Base-by-base conservation (phyloP, 2,888 invertebrate genomes). In the Chesias legatella region DNA sequence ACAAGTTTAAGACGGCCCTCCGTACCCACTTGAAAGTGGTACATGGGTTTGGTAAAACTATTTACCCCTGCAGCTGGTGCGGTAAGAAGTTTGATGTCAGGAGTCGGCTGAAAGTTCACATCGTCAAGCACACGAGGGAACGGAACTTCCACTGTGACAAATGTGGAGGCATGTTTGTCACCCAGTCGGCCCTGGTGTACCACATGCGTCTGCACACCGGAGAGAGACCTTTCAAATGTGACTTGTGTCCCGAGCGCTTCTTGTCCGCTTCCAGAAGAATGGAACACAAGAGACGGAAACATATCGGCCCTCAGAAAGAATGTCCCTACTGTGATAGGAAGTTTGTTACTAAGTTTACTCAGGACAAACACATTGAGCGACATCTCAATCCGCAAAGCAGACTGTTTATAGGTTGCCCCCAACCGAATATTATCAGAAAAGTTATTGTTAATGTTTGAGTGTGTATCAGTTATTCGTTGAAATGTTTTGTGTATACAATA, bases 131-230 rank as follows among this genome's bases (percentile, higher is more conserved):
- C 55, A 86, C 85, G 0, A 77, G 65, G 24, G 84, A 80, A 38
- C 66, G 63, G 10, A 83, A 83, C 20, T 84, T 75, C 25, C 60
- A 66, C 7, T 86, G 85, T 60, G 65, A 65, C 1, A 61, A 68
- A 7, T 86, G 85, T 50, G 76, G 76, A 1, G 73, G 73, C 0
- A 74, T 68, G 35, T 86, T 84, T 58, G 83, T 85, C 0, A 75
- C 82, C 0, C 63, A 62, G 31, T 73, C 79, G 1, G 82, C 85
- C 1, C 58, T 85, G 20, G 56, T 73, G 0, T 79, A 80, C 31
- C 85, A 86, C 41, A 70, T 60, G 1, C 59, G 85, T n/a, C 54
- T 81, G 1, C 85, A 86, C 42, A 85, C 85, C 0, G 85, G 85
- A 0, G 85, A 86, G 37, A 63, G 59, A 23, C 85, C 85, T 0